phyloP scores from a whole-genome alignment of 92 coral and sea anemone species.

The Parazoanthus swiftii region DNA sequence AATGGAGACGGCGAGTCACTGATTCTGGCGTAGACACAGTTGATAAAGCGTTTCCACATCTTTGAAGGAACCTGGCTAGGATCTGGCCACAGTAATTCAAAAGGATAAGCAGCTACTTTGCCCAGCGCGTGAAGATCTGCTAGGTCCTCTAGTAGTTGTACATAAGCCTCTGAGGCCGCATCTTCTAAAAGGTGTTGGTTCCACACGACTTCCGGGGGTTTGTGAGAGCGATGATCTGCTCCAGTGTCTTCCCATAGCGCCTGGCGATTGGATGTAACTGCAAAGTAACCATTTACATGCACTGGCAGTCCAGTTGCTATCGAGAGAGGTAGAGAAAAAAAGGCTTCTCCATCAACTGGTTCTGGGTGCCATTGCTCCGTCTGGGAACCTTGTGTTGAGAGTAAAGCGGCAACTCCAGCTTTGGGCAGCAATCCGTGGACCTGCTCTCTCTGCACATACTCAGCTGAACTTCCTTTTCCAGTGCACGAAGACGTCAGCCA shows the following conservation, averaged over 20 bases:
- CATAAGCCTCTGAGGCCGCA: conserved; percentile 85
- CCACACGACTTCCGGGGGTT: conserved; percentile 90
- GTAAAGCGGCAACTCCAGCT: conserved; percentile 83
- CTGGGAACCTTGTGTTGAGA: conserved; percentile 45
- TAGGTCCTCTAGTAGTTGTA: conserved; percentile 76
- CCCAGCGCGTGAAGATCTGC: conserved; percentile 62
- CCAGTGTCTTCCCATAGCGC: conserved; percentile 89
- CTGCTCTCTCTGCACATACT: conserved; percentile 73
- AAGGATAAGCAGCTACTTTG: conserved; percentile 61
- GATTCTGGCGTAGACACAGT: conserved; percentile 67
- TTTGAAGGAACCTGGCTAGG: conserved; percentile 69
- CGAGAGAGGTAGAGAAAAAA: conserved; percentile 85
- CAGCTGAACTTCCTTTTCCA: conserved; percentile 74
- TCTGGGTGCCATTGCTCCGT: conserved; percentile 57
- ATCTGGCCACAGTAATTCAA: conserved; percentile 82
- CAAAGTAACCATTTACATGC: conserved; percentile 91
- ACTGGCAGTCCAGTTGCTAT: conserved; percentile 89
- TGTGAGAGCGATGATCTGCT: conserved; percentile 57
- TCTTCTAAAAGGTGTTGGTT: conserved; percentile 87
- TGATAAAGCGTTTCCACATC: conserved; percentile 78
- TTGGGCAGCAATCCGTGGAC: conserved; percentile 82
- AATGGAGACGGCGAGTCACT: conserved; percentile 64
- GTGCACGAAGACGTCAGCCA: conserved; percentile 76
- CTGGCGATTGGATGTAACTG: conserved; percentile 90
- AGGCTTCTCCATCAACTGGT: conserved; percentile 79